Conservation (phyloP, 2,113 vertebrate species). For the Cricetomys ansorgei region DNA sequence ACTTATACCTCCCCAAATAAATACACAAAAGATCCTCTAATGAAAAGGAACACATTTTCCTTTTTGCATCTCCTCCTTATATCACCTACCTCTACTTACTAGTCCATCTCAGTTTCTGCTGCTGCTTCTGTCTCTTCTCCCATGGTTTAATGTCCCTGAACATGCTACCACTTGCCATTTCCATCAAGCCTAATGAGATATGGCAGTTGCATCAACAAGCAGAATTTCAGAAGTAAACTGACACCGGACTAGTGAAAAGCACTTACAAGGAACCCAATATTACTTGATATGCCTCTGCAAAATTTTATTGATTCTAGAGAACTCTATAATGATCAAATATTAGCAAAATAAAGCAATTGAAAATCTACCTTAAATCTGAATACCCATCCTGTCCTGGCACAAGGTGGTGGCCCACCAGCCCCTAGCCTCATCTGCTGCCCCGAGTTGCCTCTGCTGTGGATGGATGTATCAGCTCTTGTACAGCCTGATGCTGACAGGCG, state of each 20-base stretch:
- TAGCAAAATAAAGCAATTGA: neutral
- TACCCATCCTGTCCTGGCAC: no score
- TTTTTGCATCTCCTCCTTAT: no score
- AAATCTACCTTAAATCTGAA: neutral
- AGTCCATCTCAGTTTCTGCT: neutral
- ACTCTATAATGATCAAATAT: neutral
- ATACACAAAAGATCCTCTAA: no score
- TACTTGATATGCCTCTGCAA: neutral
- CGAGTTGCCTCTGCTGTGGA: neutral
- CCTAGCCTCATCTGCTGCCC: neutral
- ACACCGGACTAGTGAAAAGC: neutral
- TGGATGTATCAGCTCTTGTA: neutral
- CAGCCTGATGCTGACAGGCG: no score
- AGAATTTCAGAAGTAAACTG: neutral
- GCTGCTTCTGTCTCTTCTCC: neutral
- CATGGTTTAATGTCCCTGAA: neutral
- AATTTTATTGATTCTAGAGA: neutral
- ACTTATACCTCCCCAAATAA: no score
- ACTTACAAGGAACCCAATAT: neutral
- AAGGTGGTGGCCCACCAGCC: neutral
- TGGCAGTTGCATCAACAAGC: neutral
- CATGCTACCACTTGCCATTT: neutral
- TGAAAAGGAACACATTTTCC: no score
- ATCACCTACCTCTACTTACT: no score
- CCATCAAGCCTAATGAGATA: neutral